Conservation (phyloP, 2,797 vertebrate species). For the Sebastes cheni region DNA sequence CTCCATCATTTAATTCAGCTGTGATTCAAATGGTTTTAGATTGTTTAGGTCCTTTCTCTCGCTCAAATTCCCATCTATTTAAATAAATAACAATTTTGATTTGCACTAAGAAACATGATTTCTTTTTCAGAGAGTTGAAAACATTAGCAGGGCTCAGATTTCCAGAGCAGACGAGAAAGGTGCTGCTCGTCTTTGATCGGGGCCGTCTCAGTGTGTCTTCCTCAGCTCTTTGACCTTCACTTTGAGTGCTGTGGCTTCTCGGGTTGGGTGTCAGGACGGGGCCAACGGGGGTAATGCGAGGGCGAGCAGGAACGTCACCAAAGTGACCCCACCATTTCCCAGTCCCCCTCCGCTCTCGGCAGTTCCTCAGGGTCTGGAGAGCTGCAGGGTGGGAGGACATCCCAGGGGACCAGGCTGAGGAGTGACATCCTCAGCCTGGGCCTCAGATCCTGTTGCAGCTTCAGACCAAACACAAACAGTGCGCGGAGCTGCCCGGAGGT, state of each 20-base stretch:
- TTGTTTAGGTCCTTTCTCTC: not conserved
- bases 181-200: constrained; percentile 66
- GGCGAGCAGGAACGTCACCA: constrained; percentile 30
- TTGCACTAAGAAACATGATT: not conserved
- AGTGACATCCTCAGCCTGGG: constrained; percentile 46
- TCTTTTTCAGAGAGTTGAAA: constrained; percentile 6
- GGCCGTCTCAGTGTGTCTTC: constrained; percentile 14
- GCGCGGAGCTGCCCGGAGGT: constrained; percentile 40
- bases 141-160: constrained; percentile 34
- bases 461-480: constrained; percentile 77
- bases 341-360: not conserved
- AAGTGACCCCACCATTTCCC: constrained; percentile 23
- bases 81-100: not conserved
- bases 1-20: not conserved
- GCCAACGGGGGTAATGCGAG: constrained; percentile 17
- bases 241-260: constrained; percentile 42
- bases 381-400: constrained; percentile 18
- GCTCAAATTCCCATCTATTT: not conserved
- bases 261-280: constrained; percentile 52
- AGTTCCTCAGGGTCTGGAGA: not conserved
- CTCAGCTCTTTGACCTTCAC: constrained; percentile 73
- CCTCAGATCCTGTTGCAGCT: constrained; percentile 58
- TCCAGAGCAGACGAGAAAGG: constrained; percentile 18
- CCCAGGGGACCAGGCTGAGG: constrained; percentile 30
- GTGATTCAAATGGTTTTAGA: not conserved